Base-by-base conservation (phyloP, 2,888 invertebrate species). In the Zygaena filipendulae region DNA sequence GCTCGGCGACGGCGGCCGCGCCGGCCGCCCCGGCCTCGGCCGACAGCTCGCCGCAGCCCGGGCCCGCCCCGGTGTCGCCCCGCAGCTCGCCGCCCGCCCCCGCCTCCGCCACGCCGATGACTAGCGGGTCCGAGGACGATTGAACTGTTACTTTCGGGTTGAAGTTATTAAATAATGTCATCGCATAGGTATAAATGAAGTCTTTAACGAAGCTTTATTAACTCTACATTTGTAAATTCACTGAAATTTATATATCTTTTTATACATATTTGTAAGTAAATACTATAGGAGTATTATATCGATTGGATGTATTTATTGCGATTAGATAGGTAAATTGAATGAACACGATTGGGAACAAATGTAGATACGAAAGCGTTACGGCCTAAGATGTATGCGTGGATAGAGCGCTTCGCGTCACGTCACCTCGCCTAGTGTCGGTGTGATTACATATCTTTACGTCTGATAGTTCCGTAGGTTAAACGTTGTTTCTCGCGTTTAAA, bases 181-280 rank as follows among this genome's bases (percentile, higher is more conserved):
- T 72, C 79, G 66, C 59, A 47, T 70, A 72, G 57, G 49, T 68
- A 59, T 74, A 67, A 71, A 68, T 59, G 58, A 58, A 67, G 67
- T 62, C 70, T 74, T 71, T 71, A 72, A 72, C 59, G 66, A 74
- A 79, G 77, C 77, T 79, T 79, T 79, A 79, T 75, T 79, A 79
- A 79, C 74, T 75, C 74, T 75, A 74, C 62, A 71, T 67, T 68
- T 77, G 71, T 75, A 75, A 72, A 79, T 72, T 70, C 71, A 75
- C 67, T 72, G 64, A 75, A 72, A 68, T 70, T 74, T 71, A 74
- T 47, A 45, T 43, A 69, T 66, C 71, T 79, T 75, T 79, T 75
- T 77, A 77, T 75, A 79, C 74, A 58, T 71, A 70, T 75, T 77
- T 75, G 74, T 77, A 75, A 16, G 16, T 16, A 16, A 16, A 68